Conservation (phyloP, 2,888 invertebrate genomes). For the Cataglyphis altisquamis region DNA sequence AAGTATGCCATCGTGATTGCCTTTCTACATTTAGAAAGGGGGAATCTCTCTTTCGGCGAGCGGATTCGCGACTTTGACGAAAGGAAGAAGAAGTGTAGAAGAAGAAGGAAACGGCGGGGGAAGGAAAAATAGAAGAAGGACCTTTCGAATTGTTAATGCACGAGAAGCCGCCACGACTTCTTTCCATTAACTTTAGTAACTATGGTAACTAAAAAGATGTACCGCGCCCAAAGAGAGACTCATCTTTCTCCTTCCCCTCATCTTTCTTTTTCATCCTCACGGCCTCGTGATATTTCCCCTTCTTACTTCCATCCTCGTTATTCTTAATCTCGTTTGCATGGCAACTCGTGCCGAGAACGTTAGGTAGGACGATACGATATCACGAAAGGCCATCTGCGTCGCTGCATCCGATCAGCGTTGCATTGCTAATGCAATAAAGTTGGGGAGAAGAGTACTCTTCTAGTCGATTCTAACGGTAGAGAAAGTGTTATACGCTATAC, state of each 20-base stretch:
- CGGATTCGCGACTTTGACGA: slow-evolving; percentile 35
- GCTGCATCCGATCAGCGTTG: slow-evolving; percentile 44
- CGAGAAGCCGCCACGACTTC: slow-evolving; percentile 53
- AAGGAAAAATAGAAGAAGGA: slow-evolving; percentile 8
- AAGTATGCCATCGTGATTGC: slow-evolving; percentile 34
- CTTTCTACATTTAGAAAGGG: slow-evolving; percentile 50
- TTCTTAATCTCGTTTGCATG: slow-evolving; percentile 60
- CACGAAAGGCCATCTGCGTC: slow-evolving; percentile 51
- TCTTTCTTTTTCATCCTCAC: slow-evolving; percentile 11
- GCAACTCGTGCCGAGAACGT: slow-evolving; percentile 58
- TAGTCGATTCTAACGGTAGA: not conserved
- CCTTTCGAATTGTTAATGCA: slow-evolving; percentile 61
- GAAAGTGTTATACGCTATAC: slow-evolving; percentile 6
- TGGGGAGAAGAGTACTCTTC: slow-evolving; percentile 3
- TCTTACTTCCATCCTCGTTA: slow-evolving; percentile 55
- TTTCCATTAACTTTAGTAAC: slow-evolving; percentile 63
- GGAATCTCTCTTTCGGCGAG: slow-evolving; percentile 31
- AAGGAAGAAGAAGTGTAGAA: not conserved
- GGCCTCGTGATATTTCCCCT: slow-evolving; percentile 6
- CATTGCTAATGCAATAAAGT: slow-evolving; percentile 54
- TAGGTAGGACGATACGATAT: slow-evolving; percentile 62
- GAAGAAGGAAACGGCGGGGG: not conserved
- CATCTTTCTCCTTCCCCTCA: not conserved
- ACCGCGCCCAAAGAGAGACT: slow-evolving; percentile 25
- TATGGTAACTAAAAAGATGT: slow-evolving; percentile 51